Evolutionary conservation across 2,113 vertebrate species (phyloP), one percentile per base, ranked within the genome.

Genomic region (Pholis gunnellus): DNA sequence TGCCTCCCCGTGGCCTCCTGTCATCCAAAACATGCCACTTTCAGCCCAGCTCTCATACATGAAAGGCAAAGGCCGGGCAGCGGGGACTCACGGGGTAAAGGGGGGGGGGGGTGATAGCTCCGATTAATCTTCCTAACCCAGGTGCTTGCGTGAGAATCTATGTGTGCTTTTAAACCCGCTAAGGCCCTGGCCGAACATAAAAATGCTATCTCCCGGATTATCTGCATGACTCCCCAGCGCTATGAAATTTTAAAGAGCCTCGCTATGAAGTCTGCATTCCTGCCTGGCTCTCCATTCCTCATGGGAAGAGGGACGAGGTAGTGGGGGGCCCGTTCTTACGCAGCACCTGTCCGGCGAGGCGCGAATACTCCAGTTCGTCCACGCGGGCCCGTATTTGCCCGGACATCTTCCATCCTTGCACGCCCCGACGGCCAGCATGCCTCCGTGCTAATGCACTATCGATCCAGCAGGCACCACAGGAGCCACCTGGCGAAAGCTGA

Each of bases 381-480:
- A 81, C 8, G 6, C 60, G 34, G 44, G 69, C 69, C 52, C 48
- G 84, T 22, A 25, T 82, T 82, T 18, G 86, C 84, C 72, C 17
- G 11, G 79, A 77, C 87, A 73, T 83, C 68, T 78, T 84, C 80
- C 71, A 69, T 66, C 79, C 83, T 73, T 34, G 65, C 72, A 72
- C 70, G 79, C 81, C 64, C 69, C 25, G 25, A 44, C 14, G 7
- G 75, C 64, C 72, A 78, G 78, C 78, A 34, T 27, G 75, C 82
- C 83, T 80, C 36, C 42, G 82, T 64, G 85, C 86, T 94, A 94
- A 94, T 95, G 92, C 89, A 90, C 86, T 93, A 93, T 93, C 69
- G 91, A 94, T 93, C 90, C 64, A 63, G 60, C 80, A 82, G 86
- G 72, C 88, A 85, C 89, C 81, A 77, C 89, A 73, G 91, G 88